Conservation (phyloP, 2,113 vertebrate species). For the Clarias batrachus region DNA sequence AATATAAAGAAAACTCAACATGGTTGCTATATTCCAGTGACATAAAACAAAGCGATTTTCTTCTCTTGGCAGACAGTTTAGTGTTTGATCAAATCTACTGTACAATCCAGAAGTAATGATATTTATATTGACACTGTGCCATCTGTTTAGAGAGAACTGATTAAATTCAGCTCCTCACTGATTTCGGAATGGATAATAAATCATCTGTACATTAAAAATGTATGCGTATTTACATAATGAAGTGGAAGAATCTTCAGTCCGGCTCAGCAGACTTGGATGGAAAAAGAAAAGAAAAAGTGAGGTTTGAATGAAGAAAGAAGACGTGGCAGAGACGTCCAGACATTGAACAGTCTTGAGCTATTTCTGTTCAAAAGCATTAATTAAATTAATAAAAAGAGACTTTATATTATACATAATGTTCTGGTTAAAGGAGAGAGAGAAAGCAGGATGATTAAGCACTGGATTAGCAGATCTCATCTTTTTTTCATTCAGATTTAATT, state of each 20-base stretch:
- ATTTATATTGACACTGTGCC: neutral
- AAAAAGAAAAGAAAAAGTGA: no score
- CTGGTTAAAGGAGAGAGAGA: neutral
- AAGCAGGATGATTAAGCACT: neutral
- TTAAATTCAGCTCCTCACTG: neutral
- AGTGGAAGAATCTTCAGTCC: neutral
- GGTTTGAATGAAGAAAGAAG: neutral
- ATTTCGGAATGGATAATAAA: neutral
- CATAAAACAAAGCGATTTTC: neutral
- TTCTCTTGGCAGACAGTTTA: neutral
- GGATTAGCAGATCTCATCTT: neutral
- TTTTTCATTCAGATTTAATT: neutral
- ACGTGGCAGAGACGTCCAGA: neutral
- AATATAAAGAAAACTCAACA: neutral
- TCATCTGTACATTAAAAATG: neutral
- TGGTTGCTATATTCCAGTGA: neutral
- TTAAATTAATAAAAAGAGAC: neutral
- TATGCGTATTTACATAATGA: neutral
- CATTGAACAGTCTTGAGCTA: conserved; percentile 1
- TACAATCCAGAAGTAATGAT: neutral
- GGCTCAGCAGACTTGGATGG: neutral
- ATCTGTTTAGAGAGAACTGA: neutral
- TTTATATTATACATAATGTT: no score
- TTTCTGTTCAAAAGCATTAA: neutral
- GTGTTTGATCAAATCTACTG: neutral